These are phyloP conservation scores for Plebejus anna DNA, from an alignment of 2,888 invertebrate genomes.

Conservation along the genomic window DNA sequence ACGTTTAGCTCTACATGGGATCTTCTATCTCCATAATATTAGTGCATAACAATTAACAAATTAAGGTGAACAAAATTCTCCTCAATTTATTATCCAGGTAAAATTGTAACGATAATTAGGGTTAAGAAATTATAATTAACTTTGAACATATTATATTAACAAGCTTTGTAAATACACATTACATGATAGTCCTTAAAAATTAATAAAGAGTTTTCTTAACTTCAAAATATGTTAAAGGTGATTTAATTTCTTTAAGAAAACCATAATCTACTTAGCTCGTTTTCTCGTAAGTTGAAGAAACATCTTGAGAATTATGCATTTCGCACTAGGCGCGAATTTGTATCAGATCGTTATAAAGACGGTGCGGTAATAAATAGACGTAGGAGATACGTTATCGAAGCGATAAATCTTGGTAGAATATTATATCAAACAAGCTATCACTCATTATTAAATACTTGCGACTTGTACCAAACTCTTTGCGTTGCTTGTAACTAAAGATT, in stretches of 20 bases:
- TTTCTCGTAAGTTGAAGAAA: constrained; percentile 17
- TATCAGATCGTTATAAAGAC: constrained; percentile 61
- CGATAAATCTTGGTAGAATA: constrained; percentile 54
- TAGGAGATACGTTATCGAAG: constrained; percentile 56
- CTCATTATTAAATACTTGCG: constrained; percentile 36
- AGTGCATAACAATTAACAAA: background rate
- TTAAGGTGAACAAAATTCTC: background rate
- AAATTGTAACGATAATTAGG: too few species aligned
- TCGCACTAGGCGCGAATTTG: constrained; percentile 48
- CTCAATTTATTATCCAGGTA: too few species aligned
- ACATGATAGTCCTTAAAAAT: too few species aligned
- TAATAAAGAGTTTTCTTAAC: too few species aligned
- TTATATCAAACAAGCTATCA: constrained; percentile 41
- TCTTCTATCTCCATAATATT: background rate
- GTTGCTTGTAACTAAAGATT: background rate
- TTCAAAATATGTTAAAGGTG: too few species aligned
- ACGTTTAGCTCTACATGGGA: background rate
- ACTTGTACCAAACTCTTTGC: background rate
- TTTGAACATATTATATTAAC: too few species aligned
- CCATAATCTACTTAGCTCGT: background rate
- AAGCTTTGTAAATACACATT: too few species aligned
- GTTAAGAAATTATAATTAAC: too few species aligned
- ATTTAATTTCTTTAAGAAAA: background rate
- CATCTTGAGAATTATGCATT: constrained; percentile 50
- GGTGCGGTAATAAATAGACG: constrained; percentile 57